Conservation (phyloP, 1,140 invertebrate species). For the Drosophila sucinea region DNA sequence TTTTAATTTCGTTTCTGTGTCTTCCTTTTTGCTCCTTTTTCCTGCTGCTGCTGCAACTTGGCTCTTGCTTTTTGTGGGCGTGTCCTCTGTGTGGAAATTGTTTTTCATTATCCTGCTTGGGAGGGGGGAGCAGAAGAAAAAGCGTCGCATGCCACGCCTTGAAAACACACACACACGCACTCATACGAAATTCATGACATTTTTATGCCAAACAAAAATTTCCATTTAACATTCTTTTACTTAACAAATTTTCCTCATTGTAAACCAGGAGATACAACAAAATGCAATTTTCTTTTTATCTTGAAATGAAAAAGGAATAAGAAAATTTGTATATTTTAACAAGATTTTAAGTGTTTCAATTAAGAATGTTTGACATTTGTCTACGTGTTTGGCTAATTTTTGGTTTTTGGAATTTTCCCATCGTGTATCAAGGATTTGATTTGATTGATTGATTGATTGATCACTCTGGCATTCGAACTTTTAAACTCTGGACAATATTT, state of each 20-base stretch:
- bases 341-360: slow-evolving; percentile 30
- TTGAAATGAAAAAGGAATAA: not conserved
- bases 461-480: slow-evolving; percentile 44
- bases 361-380: not conserved
- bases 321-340: too few relatives aligned
- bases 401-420: slow-evolving; percentile 1
- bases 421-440: slow-evolving; percentile 18
- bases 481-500: slow-evolving; percentile 40
- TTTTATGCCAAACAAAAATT: slow-evolving; percentile 13
- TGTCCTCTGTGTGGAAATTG: slow-evolving; percentile 28
- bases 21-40: slow-evolving; percentile 13
- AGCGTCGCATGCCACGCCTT: slow-evolving; percentile 26
- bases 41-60: slow-evolving; percentile 33
- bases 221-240: slow-evolving; percentile 11
- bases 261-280: not conserved
- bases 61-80: slow-evolving; percentile 10
- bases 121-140: slow-evolving; percentile 19
- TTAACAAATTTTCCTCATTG: slow-evolving; percentile 16
- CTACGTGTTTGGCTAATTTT: slow-evolving; percentile 25
- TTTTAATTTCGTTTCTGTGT: slow-evolving; percentile 54
- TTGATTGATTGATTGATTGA: slow-evolving; percentile 40
- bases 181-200: slow-evolving; percentile 47
- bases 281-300: not conserved
- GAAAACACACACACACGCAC: slow-evolving; percentile 18
- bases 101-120: slow-evolving; percentile 68